phyloP scores from a whole-genome alignment of 1,140 invertebrate genomes.

The Muscidifurax raptorellus region DNA sequence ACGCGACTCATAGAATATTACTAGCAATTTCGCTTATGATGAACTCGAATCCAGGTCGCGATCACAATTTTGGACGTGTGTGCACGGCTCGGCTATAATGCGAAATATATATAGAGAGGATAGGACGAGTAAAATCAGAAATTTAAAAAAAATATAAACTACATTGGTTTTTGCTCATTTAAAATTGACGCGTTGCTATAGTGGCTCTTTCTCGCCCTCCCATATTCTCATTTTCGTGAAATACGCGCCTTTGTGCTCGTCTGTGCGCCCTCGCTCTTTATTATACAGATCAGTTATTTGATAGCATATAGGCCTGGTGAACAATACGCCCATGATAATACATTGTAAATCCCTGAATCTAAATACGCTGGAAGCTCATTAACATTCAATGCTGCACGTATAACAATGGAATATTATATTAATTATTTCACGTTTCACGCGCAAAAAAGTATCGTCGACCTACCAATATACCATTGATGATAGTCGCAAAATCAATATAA shows the following conservation, averaged over 20 bases:
- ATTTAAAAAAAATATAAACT: too few relatives aligned
- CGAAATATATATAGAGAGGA: too few relatives aligned
- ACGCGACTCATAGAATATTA: too few relatives aligned
- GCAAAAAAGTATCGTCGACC: not conserved
- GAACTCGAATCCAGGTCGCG: too few relatives aligned
- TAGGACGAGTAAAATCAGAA: too few relatives aligned
- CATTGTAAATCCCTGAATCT: not conserved
- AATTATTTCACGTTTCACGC: not conserved
- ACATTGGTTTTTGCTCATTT: not conserved
- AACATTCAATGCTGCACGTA: not conserved
- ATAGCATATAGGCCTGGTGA: not conserved
- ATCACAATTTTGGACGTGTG: too few relatives aligned
- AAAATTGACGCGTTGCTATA: not conserved
- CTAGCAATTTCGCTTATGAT: too few relatives aligned
- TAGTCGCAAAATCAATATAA: too few relatives aligned
- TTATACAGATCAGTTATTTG: constrained; percentile 22
- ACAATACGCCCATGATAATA: not conserved
- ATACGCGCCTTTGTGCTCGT: not conserved
- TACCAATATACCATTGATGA: too few relatives aligned
- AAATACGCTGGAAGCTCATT: not conserved
- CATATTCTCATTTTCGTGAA: not conserved
- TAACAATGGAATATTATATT: not conserved
- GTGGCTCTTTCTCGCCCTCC: not conserved
- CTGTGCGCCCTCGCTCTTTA: not conserved
- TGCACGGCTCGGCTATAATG: too few relatives aligned